Evolutionary conservation across 2,888 invertebrate genomes (phyloP), one percentile per base, ranked within the genome.

Genomic region (Liposcelis brunnea): DNA sequence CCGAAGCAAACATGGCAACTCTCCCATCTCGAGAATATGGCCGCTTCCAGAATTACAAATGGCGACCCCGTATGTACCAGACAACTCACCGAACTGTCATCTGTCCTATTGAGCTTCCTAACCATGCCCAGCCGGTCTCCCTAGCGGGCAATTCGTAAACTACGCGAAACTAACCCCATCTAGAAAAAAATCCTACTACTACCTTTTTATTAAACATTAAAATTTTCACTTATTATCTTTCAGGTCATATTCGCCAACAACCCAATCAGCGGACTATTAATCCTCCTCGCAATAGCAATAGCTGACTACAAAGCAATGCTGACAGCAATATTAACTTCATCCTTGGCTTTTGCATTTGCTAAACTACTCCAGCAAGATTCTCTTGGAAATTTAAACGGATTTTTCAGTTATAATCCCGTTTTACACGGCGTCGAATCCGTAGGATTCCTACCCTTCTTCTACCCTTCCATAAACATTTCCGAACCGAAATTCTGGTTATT

Each of bases 241-340:
- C 55, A 66, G 66, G 60, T 60, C 8, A 56, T 58, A 6, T 61
- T 63, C 42, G 60, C 62, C 7, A 65, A 66, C 52, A 66, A 66
- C 54, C 64, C 66, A 7, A 50, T 66, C 46, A 61, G 61, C 36
- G 67, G 67, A 10, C 47, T 63, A 10, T 49, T 66, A 16, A 59
- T 65, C 49, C 54, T 60, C 19, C 48, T 59, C 21, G 59, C 60
- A 10, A 53, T 66, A 14, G 58, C 55, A 45, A 51, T 56, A 45
- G 55, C 57, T 4, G 54, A 56, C 50, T 36, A 50, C 2, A 14
- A 55, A 44, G 55, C 55, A 5, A 53, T 61, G 45, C 21, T 57
- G 49, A 51, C 58, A 42, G 51, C 55, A 51, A 38, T 55, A 48
- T 37, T 49, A 49, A 53, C 63, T 36, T 61, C 59, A 47, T 51